Evolutionary conservation across 2,797 vertebrate genomes (phyloP).

Genomic region (Microcaecilia unicolor): DNA sequence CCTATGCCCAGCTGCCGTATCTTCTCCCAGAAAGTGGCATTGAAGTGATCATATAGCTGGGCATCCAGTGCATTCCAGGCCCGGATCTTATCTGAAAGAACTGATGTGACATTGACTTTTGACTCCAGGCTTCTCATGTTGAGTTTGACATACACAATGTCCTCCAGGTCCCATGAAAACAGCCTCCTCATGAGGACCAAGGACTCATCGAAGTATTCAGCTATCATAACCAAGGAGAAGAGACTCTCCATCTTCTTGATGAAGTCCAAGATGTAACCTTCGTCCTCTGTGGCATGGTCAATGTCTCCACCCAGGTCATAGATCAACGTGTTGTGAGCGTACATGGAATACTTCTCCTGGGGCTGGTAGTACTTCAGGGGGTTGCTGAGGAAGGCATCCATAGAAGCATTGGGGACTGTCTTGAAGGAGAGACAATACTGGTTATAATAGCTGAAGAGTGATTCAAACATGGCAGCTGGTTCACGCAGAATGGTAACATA

Average conservation of each 20-base stretch:
- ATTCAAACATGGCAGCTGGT: slow-evolving; percentile 78
- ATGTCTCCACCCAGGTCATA: slow-evolving; percentile 75
- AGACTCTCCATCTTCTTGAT: slow-evolving; percentile 57
- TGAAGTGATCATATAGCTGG: slow-evolving; percentile 70
- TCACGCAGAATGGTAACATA: slow-evolving; percentile 77
- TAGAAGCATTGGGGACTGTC: slow-evolving; percentile 68
- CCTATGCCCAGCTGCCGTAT: slow-evolving; percentile 49
- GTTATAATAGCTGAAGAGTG: slow-evolving; percentile 76
- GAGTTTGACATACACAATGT: slow-evolving; percentile 71
- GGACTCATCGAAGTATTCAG: slow-evolving; percentile 80
- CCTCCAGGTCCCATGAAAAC: slow-evolving; percentile 74
- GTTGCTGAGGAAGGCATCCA: slow-evolving; percentile 62
- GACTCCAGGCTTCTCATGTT: slow-evolving; percentile 68
- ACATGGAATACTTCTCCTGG: slow-evolving; percentile 65
- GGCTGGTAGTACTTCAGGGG: slow-evolving; percentile 66
- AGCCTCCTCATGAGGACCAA: slow-evolving; percentile 70
- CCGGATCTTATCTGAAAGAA: slow-evolving; percentile 50
- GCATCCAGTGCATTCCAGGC: slow-evolving; percentile 71
- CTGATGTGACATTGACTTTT: slow-evolving; percentile 51
- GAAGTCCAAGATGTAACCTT: slow-evolving; percentile 49
- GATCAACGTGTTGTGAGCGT: slow-evolving; percentile 70
- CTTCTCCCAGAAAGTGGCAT: slow-evolving; percentile 68
- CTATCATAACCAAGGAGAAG: slow-evolving; percentile 78
- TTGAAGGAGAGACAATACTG: slow-evolving; percentile 69
- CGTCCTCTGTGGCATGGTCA: slow-evolving; percentile 44